These are phyloP conservation scores for Trichechus manatus DNA, from an alignment of 2,113 vertebrate species.

Conservation along the genomic window DNA sequence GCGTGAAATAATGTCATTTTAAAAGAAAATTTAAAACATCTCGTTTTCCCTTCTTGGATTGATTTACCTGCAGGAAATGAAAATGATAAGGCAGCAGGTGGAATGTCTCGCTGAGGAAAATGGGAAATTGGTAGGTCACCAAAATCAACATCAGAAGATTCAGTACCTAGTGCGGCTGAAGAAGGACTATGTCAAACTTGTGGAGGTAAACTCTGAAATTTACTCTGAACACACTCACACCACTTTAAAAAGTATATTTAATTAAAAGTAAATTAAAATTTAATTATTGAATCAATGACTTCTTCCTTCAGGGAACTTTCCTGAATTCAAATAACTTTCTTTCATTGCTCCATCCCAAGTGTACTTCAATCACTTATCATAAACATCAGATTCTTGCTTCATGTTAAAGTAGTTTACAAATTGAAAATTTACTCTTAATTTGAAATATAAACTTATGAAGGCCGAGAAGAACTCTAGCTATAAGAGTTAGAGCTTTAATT, in stretches of 20 bases:
- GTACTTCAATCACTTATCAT: not conserved
- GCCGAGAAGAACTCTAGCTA: not conserved
- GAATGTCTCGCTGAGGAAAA: conserved; percentile 94
- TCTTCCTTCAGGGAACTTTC: not conserved
- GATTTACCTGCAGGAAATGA: conserved; percentile 90
- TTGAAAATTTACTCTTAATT: not conserved
- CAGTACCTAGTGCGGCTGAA: conserved; percentile 97
- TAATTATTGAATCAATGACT: not conserved
- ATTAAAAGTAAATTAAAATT: not conserved
- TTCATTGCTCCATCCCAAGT: not conserved
- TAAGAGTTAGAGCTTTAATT: conserved; percentile 39
- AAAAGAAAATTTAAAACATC: not conserved
- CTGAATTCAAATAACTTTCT: not conserved
- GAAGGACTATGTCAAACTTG: conserved; percentile 93
- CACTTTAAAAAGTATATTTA: not conserved
- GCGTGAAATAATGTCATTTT: not conserved
- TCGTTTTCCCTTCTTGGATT: not conserved
- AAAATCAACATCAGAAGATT: conserved; percentile 97
- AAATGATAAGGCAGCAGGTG: conserved; percentile 93
- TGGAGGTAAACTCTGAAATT: conserved; percentile 88
- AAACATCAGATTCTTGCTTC: not conserved
- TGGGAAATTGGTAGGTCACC: conserved; percentile 96
- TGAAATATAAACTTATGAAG: conserved; percentile 1
- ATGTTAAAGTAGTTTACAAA: conserved; percentile 41
- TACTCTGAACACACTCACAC: not conserved